These are phyloP conservation scores for Aphidius gifuensis DNA, from an alignment of 1,140 invertebrate species.

Conservation along the genomic window DNA sequence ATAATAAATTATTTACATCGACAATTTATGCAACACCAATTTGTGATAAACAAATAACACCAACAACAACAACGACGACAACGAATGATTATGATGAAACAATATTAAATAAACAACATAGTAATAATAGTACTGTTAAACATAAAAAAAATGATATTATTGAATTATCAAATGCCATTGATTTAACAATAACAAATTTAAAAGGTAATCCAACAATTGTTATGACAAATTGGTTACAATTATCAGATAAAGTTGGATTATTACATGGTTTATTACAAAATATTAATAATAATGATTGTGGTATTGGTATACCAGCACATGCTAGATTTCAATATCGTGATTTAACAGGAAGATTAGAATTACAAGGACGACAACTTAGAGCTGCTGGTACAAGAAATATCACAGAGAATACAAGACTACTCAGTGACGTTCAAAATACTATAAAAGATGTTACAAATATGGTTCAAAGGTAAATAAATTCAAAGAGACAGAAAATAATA, in stretches of 20 bases:
- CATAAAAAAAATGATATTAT: constrained; percentile 64
- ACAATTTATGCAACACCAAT: constrained; percentile 61
- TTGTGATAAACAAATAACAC: constrained; percentile 34
- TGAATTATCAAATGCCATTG: constrained; percentile 67
- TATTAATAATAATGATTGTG: constrained; percentile 65
- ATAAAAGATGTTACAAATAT: constrained; percentile 77
- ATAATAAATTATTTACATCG: constrained; percentile 52
- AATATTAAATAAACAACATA: too few relatives aligned
- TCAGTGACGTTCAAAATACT: constrained; percentile 74
- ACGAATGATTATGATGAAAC: constrained; percentile 26
- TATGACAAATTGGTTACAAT: constrained; percentile 72
- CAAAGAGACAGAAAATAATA: neutral
- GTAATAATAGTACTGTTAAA: constrained; percentile 32
- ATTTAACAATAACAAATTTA: constrained; percentile 63
- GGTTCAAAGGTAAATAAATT: constrained; percentile 66
- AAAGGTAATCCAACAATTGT: constrained; percentile 61
- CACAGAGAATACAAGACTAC: constrained; percentile 65
- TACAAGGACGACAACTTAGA: constrained; percentile 72
- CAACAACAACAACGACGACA: too few relatives aligned
- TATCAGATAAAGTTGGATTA: constrained; percentile 78
- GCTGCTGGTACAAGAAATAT: constrained; percentile 70
- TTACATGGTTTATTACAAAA: constrained; percentile 69
- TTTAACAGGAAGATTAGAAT: constrained; percentile 75
- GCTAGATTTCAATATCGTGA: constrained; percentile 87
- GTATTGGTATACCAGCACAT: constrained; percentile 70